Conservation (phyloP, 2,797 vertebrate species). For the Argya squamiceps region DNA sequence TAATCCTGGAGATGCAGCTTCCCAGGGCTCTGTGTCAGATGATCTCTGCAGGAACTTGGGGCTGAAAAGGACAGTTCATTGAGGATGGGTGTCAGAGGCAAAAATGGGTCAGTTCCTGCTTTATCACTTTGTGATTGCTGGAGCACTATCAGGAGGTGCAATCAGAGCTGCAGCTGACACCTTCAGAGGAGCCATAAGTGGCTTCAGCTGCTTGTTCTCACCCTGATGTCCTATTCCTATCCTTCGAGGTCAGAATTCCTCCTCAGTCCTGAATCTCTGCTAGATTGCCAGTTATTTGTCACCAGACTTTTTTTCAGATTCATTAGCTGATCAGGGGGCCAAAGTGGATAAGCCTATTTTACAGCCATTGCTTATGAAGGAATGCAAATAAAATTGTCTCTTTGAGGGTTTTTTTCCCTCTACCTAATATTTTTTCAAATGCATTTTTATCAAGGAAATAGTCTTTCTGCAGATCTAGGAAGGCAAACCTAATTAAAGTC, state of each 20-base stretch:
- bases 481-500: conserved; percentile 31
- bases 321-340: neutral
- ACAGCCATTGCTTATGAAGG: neutral
- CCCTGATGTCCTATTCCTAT: neutral
- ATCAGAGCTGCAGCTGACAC: neutral
- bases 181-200: neutral
- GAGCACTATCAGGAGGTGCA: neutral
- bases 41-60: neutral
- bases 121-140: neutral
- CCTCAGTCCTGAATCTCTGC: neutral
- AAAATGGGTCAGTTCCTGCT: neutral
- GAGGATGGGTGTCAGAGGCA: neutral
- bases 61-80: neutral
- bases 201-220: conserved; percentile 9
- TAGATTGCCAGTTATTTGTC: neutral
- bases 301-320: neutral
- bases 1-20: neutral
- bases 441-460: conserved; percentile 31
- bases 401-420: neutral
- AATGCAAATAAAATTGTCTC: neutral
- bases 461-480: conserved; percentile 14
- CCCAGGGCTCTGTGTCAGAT: accelerated
- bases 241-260: neutral
- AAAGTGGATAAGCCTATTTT: neutral
- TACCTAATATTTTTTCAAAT: conserved; percentile 10